Evolutionary conservation across 2,797 vertebrate genomes (phyloP).

Genomic region (Rachycentron canadum): DNA sequence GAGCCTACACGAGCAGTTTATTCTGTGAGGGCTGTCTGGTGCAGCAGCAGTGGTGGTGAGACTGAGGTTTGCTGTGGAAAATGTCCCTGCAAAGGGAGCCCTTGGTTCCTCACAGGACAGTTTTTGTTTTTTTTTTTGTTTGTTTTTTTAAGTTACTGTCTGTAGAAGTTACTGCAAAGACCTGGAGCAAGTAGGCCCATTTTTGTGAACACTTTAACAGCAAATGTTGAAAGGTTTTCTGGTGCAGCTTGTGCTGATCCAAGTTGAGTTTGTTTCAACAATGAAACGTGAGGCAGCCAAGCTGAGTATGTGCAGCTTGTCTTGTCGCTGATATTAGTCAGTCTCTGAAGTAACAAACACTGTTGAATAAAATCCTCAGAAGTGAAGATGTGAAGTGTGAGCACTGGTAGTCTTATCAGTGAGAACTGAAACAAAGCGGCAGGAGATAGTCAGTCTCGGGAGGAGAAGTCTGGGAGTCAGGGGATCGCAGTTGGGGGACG

Average conservation of each 20-base stretch:
- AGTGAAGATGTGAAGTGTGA: slow-evolving; percentile 38
- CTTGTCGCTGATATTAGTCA: slow-evolving; percentile 58
- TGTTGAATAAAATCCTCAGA: slow-evolving; percentile 58
- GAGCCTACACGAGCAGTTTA: slow-evolving; percentile 52
- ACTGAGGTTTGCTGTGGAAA: slow-evolving; percentile 74
- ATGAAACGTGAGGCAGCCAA: slow-evolving; percentile 48
- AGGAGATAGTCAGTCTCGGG: slow-evolving; percentile 43
- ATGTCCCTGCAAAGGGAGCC: slow-evolving; percentile 68
- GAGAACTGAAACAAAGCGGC: slow-evolving; percentile 48
- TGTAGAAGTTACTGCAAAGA: slow-evolving; percentile 52
- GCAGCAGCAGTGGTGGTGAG: slow-evolving; percentile 70
- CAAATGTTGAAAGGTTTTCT: slow-evolving; percentile 34
- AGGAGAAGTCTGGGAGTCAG: slow-evolving; percentile 24
- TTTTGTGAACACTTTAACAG: slow-evolving; percentile 32
- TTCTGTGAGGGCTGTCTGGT: slow-evolving; percentile 56
- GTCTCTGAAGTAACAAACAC: slow-evolving; percentile 53
- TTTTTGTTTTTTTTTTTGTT: slow-evolving; percentile 8
- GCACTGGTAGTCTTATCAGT: slow-evolving; percentile 30
- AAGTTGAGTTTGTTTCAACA: slow-evolving; percentile 48
- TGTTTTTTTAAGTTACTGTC: slow-evolving; percentile 12
- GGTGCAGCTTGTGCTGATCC: slow-evolving; percentile 30
- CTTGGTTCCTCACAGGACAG: slow-evolving; percentile 69
- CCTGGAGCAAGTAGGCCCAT: slow-evolving; percentile 43
- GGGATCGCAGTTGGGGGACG: slow-evolving; percentile 22
- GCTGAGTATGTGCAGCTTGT: slow-evolving; percentile 50